A percentile compares a stretch with the other conserved stretches of the same genome.
phyloP scores from a whole-genome alignment of 2,888 invertebrate species.

The Microchrysa polita region DNA sequence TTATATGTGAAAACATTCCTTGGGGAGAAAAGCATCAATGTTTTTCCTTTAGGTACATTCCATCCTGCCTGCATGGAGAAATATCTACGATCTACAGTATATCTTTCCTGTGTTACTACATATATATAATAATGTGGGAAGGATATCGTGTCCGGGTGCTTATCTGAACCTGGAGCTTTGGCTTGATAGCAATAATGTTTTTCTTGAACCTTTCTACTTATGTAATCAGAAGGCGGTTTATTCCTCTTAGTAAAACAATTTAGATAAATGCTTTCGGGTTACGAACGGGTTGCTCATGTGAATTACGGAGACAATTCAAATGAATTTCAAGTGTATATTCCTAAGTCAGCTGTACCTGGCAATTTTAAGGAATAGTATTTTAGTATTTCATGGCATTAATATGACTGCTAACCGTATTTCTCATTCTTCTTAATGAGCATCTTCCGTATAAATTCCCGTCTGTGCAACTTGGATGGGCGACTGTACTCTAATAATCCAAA shows the following conservation, averaged over 20 bases:
- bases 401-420: too few relatives aligned
- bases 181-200: conserved; percentile 43
- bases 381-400: too few relatives aligned
- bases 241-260: conserved; percentile 48
- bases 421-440: neutral
- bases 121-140: conserved; percentile 48
- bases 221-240: conserved; percentile 38
- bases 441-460: neutral
- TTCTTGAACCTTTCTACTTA: conserved; percentile 37
- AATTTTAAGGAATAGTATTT: too few relatives aligned
- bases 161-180: conserved; percentile 46
- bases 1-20: conserved; percentile 46
- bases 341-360: too few relatives aligned
- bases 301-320: neutral
- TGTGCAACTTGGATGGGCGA: neutral
- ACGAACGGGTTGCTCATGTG: neutral
- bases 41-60: conserved; percentile 47
- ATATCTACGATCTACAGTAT: conserved; percentile 9
- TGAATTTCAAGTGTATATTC: too few relatives aligned
- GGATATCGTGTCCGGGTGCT: conserved; percentile 50
- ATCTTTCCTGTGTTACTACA: neutral
- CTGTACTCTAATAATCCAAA: conserved; percentile 48
- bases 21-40: conserved; percentile 27
- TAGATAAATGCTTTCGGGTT: conserved; percentile 49
- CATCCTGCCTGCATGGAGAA: too few relatives aligned